These are phyloP conservation scores for Drosophila pruinosa DNA, from an alignment of 1,140 invertebrate genomes.

Conservation along the genomic window DNA sequence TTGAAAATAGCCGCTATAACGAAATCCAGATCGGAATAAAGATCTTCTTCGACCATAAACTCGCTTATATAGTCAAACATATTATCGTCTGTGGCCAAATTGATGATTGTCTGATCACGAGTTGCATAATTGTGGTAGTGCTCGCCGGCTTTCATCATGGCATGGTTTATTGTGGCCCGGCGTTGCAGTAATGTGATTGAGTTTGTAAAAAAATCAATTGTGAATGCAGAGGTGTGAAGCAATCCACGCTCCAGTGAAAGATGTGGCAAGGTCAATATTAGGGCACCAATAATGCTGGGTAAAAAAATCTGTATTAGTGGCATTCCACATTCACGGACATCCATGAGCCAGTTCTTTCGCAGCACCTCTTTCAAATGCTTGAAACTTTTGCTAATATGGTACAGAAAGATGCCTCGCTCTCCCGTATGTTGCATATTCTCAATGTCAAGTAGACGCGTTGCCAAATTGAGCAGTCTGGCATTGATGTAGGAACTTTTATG, in stretches of 20 bases:
- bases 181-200: slow-evolving; percentile 2
- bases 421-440: not conserved
- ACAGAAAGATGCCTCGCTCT: not conserved
- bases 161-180: too few relatives aligned
- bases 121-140: not conserved
- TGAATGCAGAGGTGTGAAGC: not conserved
- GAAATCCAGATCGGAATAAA: slow-evolving; percentile 23
- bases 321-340: slow-evolving; percentile 3
- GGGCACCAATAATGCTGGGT: slow-evolving; percentile 6
- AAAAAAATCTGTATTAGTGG: slow-evolving; percentile 20
- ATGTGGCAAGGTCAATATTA: slow-evolving; percentile 1
- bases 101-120: not conserved
- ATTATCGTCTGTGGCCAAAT: not conserved
- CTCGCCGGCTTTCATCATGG: slow-evolving; percentile 1
- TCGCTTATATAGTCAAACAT: not conserved
- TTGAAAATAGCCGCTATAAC: slow-evolving; percentile 22
- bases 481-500: not conserved
- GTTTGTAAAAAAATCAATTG: not conserved
- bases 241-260: not conserved
- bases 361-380: slow-evolving; percentile 14
- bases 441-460: not conserved
- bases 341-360: slow-evolving; percentile 13
- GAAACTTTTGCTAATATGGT: not conserved
- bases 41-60: not conserved
- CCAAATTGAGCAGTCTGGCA: not conserved